A percentile compares a stretch with the other conserved stretches of the same genome.
Evolutionary conservation across 2,888 invertebrate genomes (phyloP).

Genomic region (Odontomyia ornata): DNA sequence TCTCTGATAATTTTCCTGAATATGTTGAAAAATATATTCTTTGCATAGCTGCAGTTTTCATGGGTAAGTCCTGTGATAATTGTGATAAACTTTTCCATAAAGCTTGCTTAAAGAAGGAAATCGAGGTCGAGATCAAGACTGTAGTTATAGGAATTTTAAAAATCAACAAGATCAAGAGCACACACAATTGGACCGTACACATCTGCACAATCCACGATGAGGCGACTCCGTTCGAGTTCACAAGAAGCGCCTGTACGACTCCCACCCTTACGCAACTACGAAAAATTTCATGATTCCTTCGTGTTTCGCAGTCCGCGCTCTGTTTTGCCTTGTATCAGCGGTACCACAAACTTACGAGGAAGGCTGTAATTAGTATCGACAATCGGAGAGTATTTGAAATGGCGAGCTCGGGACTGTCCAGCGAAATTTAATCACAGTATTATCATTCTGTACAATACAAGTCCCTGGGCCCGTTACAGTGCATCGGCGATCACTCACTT

Average conservation of each 20-base stretch:
- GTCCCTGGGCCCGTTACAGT: background rate
- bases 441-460: slow-evolving; percentile 7
- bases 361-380: slow-evolving; percentile 32
- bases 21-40: slow-evolving; percentile 53
- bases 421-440: slow-evolving; percentile 28
- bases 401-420: background rate
- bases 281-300: slow-evolving; percentile 39
- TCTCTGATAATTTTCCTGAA: slow-evolving; percentile 54
- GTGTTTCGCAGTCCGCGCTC: slow-evolving; percentile 16
- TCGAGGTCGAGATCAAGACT: slow-evolving; percentile 38
- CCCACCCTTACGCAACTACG: slow-evolving; percentile 42
- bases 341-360: background rate
- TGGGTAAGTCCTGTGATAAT: slow-evolving; percentile 54
- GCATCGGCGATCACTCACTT: no score
- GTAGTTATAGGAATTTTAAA: slow-evolving; percentile 19
- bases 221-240: slow-evolving; percentile 17
- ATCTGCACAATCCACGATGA: slow-evolving; percentile 32
- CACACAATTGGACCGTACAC: slow-evolving; percentile 37
- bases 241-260: slow-evolving; percentile 13
- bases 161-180: slow-evolving; percentile 29
- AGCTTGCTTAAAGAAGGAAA: slow-evolving; percentile 52
- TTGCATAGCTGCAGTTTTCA: slow-evolving; percentile 54
- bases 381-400: slow-evolving; percentile 3
- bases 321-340: background rate
- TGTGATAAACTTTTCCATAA: slow-evolving; percentile 54